Evolutionary conservation across 2,888 invertebrate species (phyloP).

Genomic region (Rhamphomyia laevipes): DNA sequence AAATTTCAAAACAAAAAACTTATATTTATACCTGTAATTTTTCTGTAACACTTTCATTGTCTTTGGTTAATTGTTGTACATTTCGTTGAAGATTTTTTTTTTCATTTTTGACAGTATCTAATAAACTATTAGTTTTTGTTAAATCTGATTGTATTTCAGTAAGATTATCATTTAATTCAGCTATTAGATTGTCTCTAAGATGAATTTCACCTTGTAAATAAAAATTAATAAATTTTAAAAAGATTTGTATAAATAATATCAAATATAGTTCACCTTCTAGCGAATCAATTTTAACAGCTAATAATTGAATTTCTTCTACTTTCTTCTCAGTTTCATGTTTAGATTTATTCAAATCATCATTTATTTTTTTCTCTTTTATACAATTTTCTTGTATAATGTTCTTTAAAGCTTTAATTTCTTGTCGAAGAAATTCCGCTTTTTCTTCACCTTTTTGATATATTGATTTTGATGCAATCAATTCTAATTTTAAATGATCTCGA

Average conservation of each 20-base stretch:
- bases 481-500: slow-evolving; percentile 29
- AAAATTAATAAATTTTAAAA: neutral
- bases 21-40: neutral
- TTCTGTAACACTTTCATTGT: slow-evolving; percentile 55
- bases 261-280: slow-evolving; percentile 31
- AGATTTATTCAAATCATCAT: slow-evolving; percentile 23
- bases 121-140: slow-evolving; percentile 45
- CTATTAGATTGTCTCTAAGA: slow-evolving; percentile 31
- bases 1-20: too few relatives aligned
- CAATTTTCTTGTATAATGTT: slow-evolving; percentile 26
- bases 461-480: slow-evolving; percentile 25
- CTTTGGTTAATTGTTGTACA: slow-evolving; percentile 53
- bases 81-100: slow-evolving; percentile 65
- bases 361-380: slow-evolving; percentile 26
- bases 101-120: slow-evolving; percentile 65
- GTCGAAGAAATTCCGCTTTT: slow-evolving; percentile 27
- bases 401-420: slow-evolving; percentile 30
- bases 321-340: slow-evolving; percentile 30
- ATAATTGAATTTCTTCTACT: slow-evolving; percentile 30
- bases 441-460: slow-evolving; percentile 20
- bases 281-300: slow-evolving; percentile 30
- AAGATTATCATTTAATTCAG: slow-evolving; percentile 32
- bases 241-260: neutral
- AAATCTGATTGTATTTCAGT: slow-evolving; percentile 29
- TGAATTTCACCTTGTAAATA: slow-evolving; percentile 27